Evolutionary conservation across 1,140 invertebrate genomes (phyloP), one percentile per base, ranked within the genome.

Genomic region (Akabosia matsudoensis): DNA sequence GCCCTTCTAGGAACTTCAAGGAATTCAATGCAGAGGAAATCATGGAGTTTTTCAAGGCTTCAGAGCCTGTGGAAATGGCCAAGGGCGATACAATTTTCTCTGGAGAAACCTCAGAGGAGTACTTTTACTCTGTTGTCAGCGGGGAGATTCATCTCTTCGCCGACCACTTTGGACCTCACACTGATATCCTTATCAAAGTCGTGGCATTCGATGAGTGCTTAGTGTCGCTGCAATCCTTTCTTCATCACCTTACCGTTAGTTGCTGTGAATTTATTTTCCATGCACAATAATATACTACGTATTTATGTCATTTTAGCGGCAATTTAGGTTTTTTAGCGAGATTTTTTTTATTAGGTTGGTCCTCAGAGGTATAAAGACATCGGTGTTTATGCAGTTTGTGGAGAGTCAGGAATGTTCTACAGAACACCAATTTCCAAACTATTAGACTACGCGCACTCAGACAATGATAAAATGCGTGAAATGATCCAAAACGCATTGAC

Each of bases 1-100:
- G 37, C 37, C 37, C 37, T 16, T 61, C 24, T 24, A 61, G 54
- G 24, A 61, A 61, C 54, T 67, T 67, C 61, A 67, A 67, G 28
- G 61, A 67, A 7, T 67, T 67, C 30, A 67, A 10, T 13, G 22
- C 22, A 7, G 30, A 67, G 7, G 61, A 67, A 30, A 67, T 30
- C 61, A 67, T 67, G 61, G 28, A 7, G 7, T 67, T 67, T 67
- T 67, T 67, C 28, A 67, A 67, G 22, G 30, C 24, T 2, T 67
- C 61, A 30, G 61, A 67, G 22, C 31, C 31, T 30, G 61, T 67
- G 3, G 7, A 67, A 1, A 67, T 67, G 61, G 61, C 28, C 10
- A 31, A 28, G 14, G 61, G 61, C 14, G 3, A 67, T 10, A 2
- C 14, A 28, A 67, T 67, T 30, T 67, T 67, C n/a, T 13, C 10